Evolutionary conservation across 2,113 vertebrate species (phyloP), one percentile per base, ranked within the genome.

Genomic region (Atrichornis clamosus): DNA sequence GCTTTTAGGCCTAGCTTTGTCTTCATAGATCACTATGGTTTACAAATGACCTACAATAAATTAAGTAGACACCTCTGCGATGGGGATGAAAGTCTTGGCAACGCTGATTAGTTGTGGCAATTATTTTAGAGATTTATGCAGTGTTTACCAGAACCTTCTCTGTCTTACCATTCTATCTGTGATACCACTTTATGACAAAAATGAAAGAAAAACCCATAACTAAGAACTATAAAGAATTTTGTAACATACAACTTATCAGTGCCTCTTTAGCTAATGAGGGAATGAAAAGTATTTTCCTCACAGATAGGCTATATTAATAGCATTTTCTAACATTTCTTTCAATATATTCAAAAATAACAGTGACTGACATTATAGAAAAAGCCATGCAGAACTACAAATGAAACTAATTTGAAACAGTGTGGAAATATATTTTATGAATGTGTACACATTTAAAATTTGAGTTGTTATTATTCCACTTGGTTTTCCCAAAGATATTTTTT

Each of bases 11-110:
- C 75, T 80, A 93, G 84, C 87, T 96, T 96, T 96, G 90, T 96
- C 95, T 94, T 93, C 75, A 91, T 70, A 96, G 85, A 95, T 96
- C 92, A 91, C 95, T 64, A 52, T 80, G 70, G 93, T 93, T 97
- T 95, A 96, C 93, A 95, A 95, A 95, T 90, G 84, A 91, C 87
- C 95, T 95, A 80, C 87, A 91, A 96, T 95, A 96, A 96, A 96
- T 96, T 96, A 97, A 96, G 78, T 63, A 93, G 93, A 95, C 96
- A 96, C 33, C 46, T 94, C 68, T 0, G 5, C 46, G 58, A 94
- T 90, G 79, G 63, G 75, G 50, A 90, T 92, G 94, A 92, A 94
- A 94, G 30, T 93, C 94, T 88, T 95, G 55, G 86, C 96, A 95
- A 93, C 72, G 23, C 83, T 95, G 88, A 92, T 92, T 95, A 95